These are phyloP conservation scores for Bos taurus DNA, from an alignment of 2,113 vertebrate species.

Conservation along the genomic window DNA sequence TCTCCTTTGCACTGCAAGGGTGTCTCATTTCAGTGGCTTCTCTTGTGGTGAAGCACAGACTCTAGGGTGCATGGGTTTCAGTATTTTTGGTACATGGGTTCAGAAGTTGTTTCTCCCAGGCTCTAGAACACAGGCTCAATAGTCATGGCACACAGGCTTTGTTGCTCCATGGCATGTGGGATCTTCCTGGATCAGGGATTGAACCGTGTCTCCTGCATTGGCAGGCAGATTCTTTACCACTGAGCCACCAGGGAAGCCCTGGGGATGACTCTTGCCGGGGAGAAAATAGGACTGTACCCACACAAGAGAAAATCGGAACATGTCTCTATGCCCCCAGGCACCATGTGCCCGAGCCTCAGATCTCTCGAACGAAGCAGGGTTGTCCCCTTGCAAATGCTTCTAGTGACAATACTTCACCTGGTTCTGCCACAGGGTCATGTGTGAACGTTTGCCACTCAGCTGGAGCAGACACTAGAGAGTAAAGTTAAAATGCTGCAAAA, in stretches of 20 bases:
- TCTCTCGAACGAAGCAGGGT: neutral
- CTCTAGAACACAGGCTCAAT: neutral
- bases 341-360: fast-evolving
- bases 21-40: too few relatives aligned
- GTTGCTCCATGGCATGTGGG: neutral
- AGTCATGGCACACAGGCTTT: neutral
- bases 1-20: too few relatives aligned
- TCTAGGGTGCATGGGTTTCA: too few relatives aligned
- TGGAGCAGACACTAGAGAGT: too few relatives aligned
- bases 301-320: neutral
- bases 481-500: neutral
- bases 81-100: too few relatives aligned
- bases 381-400: neutral
- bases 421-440: neutral
- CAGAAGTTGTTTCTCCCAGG: neutral
- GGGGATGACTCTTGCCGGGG: neutral
- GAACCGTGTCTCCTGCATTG: neutral
- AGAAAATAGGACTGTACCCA: too few relatives aligned
- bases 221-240: neutral
- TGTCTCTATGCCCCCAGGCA: neutral
- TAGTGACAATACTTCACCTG: neutral
- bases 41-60: too few relatives aligned
- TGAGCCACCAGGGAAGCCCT: neutral
- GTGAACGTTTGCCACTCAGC: neutral
- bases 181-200: neutral